phyloP scores from a whole-genome alignment of 2,113 vertebrate genomes.

The Ictidomys tridecemlineatus region DNA sequence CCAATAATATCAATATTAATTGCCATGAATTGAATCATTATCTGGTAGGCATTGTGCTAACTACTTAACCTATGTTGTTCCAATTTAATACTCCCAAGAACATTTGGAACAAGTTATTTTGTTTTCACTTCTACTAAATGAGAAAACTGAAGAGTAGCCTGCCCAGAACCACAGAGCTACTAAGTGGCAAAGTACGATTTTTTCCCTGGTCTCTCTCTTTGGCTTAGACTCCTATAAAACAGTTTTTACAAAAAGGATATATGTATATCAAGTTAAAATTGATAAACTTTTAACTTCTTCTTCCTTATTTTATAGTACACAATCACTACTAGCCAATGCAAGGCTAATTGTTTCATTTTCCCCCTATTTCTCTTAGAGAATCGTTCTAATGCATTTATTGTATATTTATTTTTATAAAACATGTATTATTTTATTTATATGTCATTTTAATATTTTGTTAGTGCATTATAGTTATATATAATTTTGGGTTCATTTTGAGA shows the following conservation, averaged over 20 bases:
- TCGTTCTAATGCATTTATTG: not conserved
- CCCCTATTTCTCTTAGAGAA: not conserved
- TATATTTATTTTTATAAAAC: not conserved
- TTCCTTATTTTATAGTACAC: not conserved
- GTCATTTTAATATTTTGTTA: no score
- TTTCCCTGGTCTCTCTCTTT: not conserved
- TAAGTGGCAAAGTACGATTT: not conserved
- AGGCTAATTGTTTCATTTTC: not conserved
- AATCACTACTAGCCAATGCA: not conserved
- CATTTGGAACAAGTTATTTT: not conserved
- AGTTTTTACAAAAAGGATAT: not conserved
- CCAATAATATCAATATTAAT: not conserved
- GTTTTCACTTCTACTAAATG: not conserved
- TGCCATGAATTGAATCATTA: not conserved
- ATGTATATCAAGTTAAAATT: constrained; percentile 15
- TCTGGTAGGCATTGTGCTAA: not conserved
- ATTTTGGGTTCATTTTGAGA: no score
- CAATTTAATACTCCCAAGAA: not conserved
- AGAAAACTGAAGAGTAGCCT: not conserved
- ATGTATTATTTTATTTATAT: not conserved
- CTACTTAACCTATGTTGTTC: not conserved
- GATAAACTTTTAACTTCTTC: not conserved
- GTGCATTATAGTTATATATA: no score
- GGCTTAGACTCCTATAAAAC: not conserved
- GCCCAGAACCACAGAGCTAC: not conserved